These are phyloP conservation scores for Machimus atricapillus DNA, from an alignment of 2,888 invertebrate genomes.

Conservation along the genomic window DNA sequence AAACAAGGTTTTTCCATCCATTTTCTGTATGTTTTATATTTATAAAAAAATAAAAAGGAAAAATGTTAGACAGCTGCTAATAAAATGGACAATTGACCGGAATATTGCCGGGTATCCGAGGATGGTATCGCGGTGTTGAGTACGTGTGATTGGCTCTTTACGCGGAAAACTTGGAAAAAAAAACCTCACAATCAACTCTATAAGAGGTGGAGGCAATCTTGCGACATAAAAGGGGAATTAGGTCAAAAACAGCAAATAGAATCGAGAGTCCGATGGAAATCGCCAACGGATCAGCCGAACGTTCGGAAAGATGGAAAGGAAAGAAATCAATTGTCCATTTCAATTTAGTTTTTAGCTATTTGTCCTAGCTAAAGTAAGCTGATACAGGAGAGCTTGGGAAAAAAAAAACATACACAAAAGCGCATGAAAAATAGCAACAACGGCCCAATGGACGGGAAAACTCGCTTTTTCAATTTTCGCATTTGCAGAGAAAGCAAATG, in stretches of 20 bases:
- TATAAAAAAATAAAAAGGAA: not conserved
- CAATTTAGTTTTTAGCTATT: constrained; percentile 34
- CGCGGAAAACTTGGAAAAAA: not conserved
- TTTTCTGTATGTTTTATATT: not conserved
- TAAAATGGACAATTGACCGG: not conserved
- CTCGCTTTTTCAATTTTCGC: constrained; percentile 33
- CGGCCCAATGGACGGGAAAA: not conserved
- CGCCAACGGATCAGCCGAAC: not conserved
- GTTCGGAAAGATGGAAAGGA: not conserved
- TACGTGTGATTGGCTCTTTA: not conserved
- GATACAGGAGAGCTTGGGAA: not conserved
- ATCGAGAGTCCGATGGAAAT: not conserved
- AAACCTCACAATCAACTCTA: not conserved
- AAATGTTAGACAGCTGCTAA: not conserved
- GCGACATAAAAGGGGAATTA: not conserved
- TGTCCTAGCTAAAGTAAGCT: constrained; percentile 25
- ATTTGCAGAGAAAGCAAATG: constrained; percentile 11
- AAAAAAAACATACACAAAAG: constrained; percentile 2
- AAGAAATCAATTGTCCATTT: constrained; percentile 40
- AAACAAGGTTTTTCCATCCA: not conserved
- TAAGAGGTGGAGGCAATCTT: not conserved
- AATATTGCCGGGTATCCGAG: not conserved
- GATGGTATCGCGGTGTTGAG: not conserved
- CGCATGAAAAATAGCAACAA: constrained; percentile 21
- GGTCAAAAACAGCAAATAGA: not conserved